Evolutionary conservation across 2,113 vertebrate genomes (phyloP).

Genomic region (Otus sunia): DNA sequence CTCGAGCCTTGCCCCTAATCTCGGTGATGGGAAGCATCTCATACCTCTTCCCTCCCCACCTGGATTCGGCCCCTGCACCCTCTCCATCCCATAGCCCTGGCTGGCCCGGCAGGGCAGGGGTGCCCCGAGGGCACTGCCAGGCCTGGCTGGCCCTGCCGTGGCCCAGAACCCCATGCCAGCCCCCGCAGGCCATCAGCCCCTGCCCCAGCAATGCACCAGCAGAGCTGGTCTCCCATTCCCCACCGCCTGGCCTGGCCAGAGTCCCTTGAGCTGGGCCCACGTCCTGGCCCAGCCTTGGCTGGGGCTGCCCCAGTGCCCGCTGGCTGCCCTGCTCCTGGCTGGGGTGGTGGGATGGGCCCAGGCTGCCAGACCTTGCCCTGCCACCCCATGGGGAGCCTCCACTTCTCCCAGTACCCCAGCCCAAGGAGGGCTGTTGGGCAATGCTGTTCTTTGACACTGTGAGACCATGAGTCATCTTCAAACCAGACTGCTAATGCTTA

Average conservation of each 20-base stretch:
- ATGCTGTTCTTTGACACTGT: background rate
- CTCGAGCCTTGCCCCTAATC: fast-evolving
- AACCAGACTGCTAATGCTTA: background rate
- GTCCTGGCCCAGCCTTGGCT: background rate
- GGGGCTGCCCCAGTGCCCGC: background rate
- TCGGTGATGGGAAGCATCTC: fast-evolving
- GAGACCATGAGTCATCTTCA: background rate
- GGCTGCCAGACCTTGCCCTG: background rate
- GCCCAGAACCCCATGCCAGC: fast-evolving
- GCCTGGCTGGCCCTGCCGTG: background rate
- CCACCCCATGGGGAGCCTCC: fast-evolving
- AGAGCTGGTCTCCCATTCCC: background rate
- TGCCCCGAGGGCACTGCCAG: background rate
- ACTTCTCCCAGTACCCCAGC: fast-evolving
- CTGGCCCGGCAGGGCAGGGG: background rate
- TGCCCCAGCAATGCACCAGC: background rate
- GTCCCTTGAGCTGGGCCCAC: too few species aligned
- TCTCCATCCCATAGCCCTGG: background rate
- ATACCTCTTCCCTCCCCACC: background rate
- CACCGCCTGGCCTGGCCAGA: background rate
- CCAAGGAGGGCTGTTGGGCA: fast-evolving
- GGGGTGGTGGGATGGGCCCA: background rate
- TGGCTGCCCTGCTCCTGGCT: background rate
- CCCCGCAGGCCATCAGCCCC: background rate
- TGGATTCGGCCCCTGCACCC: fast-evolving